Evolutionary conservation across 1,140 invertebrate species (phyloP), one percentile per base, ranked within the genome.

Genomic region (Proales similis): DNA sequence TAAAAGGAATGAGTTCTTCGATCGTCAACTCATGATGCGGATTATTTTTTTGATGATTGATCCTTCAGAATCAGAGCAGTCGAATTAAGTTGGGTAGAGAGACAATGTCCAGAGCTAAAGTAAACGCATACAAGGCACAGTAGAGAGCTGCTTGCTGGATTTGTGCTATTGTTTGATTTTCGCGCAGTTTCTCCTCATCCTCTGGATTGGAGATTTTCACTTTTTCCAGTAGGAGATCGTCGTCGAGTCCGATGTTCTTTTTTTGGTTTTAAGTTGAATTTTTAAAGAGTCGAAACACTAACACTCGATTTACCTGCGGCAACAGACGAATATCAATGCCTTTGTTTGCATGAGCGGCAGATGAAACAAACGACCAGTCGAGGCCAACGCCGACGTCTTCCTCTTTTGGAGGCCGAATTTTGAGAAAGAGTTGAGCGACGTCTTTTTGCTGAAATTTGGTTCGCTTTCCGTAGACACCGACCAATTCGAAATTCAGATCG

Each of bases 391-490:
- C 63, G 64, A 67, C 14, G 6, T 39, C 22, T 48, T 11, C 24
- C 6, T 53, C 22, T 11, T 68, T 39, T 60, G 77, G 67, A 68
- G 79, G 75, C 17, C 75, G 74, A 7, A 87, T 77, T 63, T 81
- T 78, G 0, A 94, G 70, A 17, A 84, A 81, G 30, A 95, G 74
- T 69, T 94, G 91, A 0, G 91, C 81, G 20, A 88, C 74, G 36
- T 84, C 80, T 48, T 84, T 82, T 67, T 84, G 77, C 74, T 97
- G 91, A 73, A 82, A 91, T 69, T 84, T 85, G 14, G 90, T 95
- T 63, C 91, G 79, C 73, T 88, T 89, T 6, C 91, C 91, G 45
- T 94, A 72, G n/a, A 57, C 65, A 80, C 82, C 83, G 72, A 78
- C 78, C 9, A 86, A 74, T 67, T 84, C 77, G 24, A 89, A 74